Conservation (phyloP, 1,140 invertebrate genomes). For the Macrobrachium nipponense region DNA sequence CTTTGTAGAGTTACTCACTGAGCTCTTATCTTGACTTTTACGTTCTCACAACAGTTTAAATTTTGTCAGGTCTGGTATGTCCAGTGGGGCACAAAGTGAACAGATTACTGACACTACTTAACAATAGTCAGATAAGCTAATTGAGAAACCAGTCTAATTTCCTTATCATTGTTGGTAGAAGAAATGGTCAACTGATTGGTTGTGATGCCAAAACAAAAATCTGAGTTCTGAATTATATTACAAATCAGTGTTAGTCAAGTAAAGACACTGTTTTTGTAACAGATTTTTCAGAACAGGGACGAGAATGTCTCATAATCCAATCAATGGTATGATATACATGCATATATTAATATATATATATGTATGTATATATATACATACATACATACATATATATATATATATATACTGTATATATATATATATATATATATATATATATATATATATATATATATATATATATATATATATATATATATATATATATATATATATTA, state of each 20-base stretch:
- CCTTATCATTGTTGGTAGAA: too few species aligned
- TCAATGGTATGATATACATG: neutral
- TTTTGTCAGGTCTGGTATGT: too few species aligned
- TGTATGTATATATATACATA: neutral
- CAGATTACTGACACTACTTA: too few species aligned
- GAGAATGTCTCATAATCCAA: neutral
- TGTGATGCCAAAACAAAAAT: neutral
- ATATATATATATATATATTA: constrained; percentile 24
- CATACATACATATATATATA: constrained; percentile 10
- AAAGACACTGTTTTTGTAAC: neutral
- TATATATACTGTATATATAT: constrained; percentile 17
- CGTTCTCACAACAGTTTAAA: too few species aligned
- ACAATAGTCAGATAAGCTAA: too few species aligned
- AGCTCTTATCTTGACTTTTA: too few species aligned
- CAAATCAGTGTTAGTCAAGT: too few species aligned
- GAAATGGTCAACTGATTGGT: too few species aligned
- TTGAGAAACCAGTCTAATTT: too few species aligned
- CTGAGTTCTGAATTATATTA: neutral
- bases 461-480: constrained; percentile 23
- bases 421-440: constrained; percentile 10
- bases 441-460: constrained; percentile 20
- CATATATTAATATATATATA: neutral
- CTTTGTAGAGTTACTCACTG: too few species aligned
- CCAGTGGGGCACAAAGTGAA: too few species aligned
- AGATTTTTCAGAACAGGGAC: neutral